Conservation (phyloP, 2,113 vertebrate genomes). For the Chroicocephalus ridibundus region DNA sequence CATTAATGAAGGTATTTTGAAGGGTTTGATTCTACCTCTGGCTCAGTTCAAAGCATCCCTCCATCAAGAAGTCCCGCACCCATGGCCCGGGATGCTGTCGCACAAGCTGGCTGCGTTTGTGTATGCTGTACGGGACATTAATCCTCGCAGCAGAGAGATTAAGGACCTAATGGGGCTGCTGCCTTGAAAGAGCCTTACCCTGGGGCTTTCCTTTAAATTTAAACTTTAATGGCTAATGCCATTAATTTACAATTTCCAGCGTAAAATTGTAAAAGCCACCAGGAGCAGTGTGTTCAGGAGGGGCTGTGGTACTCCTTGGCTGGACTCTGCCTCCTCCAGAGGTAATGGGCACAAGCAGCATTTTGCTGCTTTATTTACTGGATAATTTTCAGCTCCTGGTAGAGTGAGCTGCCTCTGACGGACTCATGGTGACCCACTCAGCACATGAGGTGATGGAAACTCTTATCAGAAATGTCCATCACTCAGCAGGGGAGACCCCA, state of each 20-base stretch:
- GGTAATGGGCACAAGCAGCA: not conserved
- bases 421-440: not conserved
- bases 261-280: not conserved
- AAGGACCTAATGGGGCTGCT: not conserved
- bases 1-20: not conserved
- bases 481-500: not conserved
- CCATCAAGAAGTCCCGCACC: rapidly evolving
- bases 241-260: not conserved
- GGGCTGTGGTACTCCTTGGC: not conserved
- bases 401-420: not conserved
- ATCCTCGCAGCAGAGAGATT: not conserved
- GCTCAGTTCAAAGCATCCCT: not conserved
- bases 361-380: not conserved
- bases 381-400: not conserved
- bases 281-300: not conserved
- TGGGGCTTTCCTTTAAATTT: not conserved
- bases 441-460: not conserved
- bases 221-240: not conserved
- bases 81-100: not conserved
- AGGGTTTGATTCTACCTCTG: not conserved
- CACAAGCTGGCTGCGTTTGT: not conserved
- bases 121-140: not conserved
- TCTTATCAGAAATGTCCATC: not conserved
- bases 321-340: not conserved
- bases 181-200: not conserved